Evolutionary conservation across 35 echinoderm and acorn worm genomes (phyloP).

Genomic region (Strongylocentrotus purpuratus): DNA sequence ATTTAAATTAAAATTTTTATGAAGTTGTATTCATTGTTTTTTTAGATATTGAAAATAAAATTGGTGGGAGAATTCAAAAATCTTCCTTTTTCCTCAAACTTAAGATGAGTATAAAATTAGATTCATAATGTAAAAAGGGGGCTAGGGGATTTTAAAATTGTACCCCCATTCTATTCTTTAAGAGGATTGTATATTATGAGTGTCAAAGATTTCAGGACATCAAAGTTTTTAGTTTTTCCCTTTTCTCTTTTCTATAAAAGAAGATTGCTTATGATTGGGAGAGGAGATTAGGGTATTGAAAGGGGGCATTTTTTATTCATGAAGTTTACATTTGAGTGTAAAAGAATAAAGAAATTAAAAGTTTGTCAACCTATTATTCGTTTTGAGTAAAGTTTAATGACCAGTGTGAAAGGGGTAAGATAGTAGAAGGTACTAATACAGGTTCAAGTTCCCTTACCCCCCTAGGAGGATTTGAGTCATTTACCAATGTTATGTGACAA

Average conservation of each 20-base stretch:
- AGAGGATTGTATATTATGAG: too few species aligned
- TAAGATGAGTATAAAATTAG: too few species aligned
- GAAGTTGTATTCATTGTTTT: too few species aligned
- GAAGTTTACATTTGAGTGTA: background rate
- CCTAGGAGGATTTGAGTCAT: conserved; percentile 41
- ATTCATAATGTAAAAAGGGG: too few species aligned
- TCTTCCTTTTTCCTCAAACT: too few species aligned
- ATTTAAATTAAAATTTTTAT: too few species aligned
- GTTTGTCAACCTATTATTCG: background rate
- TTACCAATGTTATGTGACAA: conserved; percentile 42
- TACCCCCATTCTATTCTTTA: too few species aligned
- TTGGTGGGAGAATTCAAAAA: too few species aligned
- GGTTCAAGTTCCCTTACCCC: background rate
- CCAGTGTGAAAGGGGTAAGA: background rate
- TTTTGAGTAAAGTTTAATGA: background rate
- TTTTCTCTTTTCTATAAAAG: background rate
- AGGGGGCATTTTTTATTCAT: too few species aligned
- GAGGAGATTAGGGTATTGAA: background rate
- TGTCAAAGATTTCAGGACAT: too few species aligned
- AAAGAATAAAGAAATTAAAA: background rate
- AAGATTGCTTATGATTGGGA: background rate
- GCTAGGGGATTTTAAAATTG: too few species aligned
- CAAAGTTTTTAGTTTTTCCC: background rate
- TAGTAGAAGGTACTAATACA: background rate
- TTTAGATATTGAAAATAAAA: too few species aligned